Percentiles rank a stretch among this genome's conserved stretches.
Conservation (phyloP, 2,888 invertebrate species). For the Diplazon laetatorius region DNA sequence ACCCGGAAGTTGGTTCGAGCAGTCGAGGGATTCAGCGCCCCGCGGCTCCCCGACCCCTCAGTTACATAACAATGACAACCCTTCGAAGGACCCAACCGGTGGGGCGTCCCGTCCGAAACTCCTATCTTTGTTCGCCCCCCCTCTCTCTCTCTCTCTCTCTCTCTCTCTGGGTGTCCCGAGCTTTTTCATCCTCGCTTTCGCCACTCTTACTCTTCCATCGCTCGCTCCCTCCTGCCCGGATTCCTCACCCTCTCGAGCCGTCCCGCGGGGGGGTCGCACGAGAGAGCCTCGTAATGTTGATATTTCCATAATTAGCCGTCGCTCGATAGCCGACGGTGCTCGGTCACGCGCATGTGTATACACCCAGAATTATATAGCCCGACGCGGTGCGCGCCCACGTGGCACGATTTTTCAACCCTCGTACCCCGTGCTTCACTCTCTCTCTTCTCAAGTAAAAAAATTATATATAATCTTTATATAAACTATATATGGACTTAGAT, state of each 20-base stretch:
- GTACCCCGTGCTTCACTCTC: background rate
- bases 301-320: conserved; percentile 69
- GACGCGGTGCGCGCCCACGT: conserved; percentile 54
- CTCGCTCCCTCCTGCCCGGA: background rate
- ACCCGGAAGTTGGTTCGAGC: conserved; percentile 55
- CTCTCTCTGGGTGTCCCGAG: background rate
- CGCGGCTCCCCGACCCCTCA: conserved; percentile 2
- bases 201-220: conserved; percentile 26
- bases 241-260: conserved; percentile 33
- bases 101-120: conserved; percentile 16
- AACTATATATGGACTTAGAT: no score
- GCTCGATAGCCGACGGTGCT: conserved; percentile 65
- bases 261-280: conserved; percentile 44
- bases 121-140: background rate
- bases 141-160: background rate
- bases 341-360: conserved; percentile 65
- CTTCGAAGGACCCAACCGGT: conserved; percentile 24
- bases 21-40: conserved; percentile 24
- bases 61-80: conserved; percentile 29
- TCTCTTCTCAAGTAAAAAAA: no score
- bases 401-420: conserved; percentile 30
- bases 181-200: conserved; percentile 8
- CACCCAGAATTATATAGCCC: no score
- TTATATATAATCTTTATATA: no score
- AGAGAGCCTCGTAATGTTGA: conserved; percentile 64